Percentiles rank a stretch among this genome's conserved stretches.
These are phyloP conservation scores for Moxostoma hubbsi DNA, from an alignment of 2,797 vertebrate genomes.

Conservation along the genomic window DNA sequence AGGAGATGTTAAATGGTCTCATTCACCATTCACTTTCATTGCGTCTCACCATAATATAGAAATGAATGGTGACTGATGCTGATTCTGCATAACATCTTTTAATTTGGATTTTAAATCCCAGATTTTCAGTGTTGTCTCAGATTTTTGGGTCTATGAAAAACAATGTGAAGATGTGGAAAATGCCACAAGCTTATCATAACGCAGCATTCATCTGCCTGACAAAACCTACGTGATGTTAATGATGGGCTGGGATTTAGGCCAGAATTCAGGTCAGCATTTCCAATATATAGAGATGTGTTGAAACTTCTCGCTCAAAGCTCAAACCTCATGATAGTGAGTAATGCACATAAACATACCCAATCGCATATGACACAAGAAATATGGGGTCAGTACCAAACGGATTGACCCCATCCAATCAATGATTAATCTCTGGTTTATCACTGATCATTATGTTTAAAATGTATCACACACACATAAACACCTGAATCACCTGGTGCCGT, in stretches of 20 bases:
- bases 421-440: not conserved
- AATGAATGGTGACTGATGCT: too few relatives aligned
- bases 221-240: slow-evolving; percentile 9
- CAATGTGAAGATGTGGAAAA: not conserved
- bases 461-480: slow-evolving; percentile 40
- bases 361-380: not conserved
- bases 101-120: too few relatives aligned
- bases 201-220: not conserved
- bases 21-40: too few relatives aligned
- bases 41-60: too few relatives aligned
- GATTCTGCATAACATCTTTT: too few relatives aligned
- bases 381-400: not conserved
- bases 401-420: not conserved
- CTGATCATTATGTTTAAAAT: slow-evolving; percentile 35
- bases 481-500: slow-evolving; percentile 35
- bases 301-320: not conserved
- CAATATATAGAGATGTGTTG: not conserved
- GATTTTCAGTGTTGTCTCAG: too few relatives aligned
- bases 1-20: too few relatives aligned
- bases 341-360: not conserved
- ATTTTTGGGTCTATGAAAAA: not conserved
- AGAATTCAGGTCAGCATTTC: slow-evolving; percentile 27
- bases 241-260: slow-evolving; percentile 5
- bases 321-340: not conserved
- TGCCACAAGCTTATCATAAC: not conserved